phyloP scores from a whole-genome alignment of 2,797 vertebrate species.

The Ptychadena robeensis region DNA sequence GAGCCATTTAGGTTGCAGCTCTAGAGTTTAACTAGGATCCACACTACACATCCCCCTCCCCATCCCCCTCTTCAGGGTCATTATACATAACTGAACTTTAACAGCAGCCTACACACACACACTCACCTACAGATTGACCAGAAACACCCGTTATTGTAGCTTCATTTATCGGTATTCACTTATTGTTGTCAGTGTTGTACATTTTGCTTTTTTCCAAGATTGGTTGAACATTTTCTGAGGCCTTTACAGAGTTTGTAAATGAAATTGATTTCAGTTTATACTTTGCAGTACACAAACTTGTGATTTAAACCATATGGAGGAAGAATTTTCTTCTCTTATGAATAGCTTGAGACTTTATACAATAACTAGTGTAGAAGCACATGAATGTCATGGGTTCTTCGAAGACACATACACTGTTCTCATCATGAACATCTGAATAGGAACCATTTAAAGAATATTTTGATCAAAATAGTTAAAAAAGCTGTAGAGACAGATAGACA shows the following conservation, averaged over 20 bases:
- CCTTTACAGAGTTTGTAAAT: background rate
- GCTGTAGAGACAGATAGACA: too few species aligned
- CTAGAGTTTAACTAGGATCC: background rate
- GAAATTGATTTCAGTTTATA: background rate
- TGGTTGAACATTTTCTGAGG: background rate
- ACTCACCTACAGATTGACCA: background rate
- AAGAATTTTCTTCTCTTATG: constrained; percentile 13
- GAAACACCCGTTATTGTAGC: background rate
- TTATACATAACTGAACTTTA: background rate
- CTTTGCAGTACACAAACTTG: constrained; percentile 6
- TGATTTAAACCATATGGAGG: constrained; percentile 30
- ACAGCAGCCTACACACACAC: too few species aligned
- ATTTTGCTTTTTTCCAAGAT: background rate
- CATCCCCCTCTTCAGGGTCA: background rate
- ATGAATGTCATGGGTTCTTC: background rate
- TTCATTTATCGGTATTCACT: background rate
- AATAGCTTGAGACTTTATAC: constrained; percentile 4
- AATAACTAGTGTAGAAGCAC: background rate
- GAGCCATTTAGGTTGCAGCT: too few species aligned
- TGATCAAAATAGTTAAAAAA: too few species aligned
- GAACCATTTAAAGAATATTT: background rate
- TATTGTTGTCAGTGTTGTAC: background rate
- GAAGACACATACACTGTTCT: background rate
- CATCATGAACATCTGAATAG: background rate
- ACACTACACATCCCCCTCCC: too few species aligned